Evolutionary conservation across 30 jellyfish, hydroid and myxozoan genomes (phyloP), one percentile per base, ranked within the genome.

Genomic region (Cassiopea xamachana): DNA sequence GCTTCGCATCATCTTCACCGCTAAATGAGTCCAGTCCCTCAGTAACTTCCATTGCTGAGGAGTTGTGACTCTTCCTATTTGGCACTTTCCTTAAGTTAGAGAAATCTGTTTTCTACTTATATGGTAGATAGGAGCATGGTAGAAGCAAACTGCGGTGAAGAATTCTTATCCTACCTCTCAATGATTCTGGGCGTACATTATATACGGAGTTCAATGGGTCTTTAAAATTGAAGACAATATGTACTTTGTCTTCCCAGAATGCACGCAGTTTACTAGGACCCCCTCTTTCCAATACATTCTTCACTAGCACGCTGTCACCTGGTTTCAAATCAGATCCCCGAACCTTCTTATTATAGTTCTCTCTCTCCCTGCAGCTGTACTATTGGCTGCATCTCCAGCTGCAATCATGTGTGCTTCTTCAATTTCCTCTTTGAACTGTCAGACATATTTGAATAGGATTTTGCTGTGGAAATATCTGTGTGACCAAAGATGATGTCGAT

Each of bases 291-390:
- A 27, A 27, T 27, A 27, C 83, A 48, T 74, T 39, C 17, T 74
- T 74, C 39, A 74, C 83, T 7, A 74, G 83, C 39, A 10, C 73
- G 72, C 44, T 75, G 44, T 48, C 87, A 10, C 87, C 87, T 14
- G 87, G 87, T 44, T 77, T 77, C 13, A 77, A 74, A 43, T 77
- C 87, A 50, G 74, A 77, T 45, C 75, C n/a, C 48, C 87, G 46
- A 77, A 69, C 87, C 59, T 77, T 77, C 74, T 74, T 77, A 47
- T 77, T 77, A 46, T 77, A 77, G 46, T 77, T 74, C 19, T 77
- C 87, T 27, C 39, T 2, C 87, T 13, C 46, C 87, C 87, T 13
- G 46, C 75, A 46, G 87, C 87, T 77, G 87, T 69, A 48, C 87
- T 44, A 19, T 77, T 75, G 7, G 17, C 87, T 7, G 87, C 46